Evolutionary conservation across 30 jellyfish, hydroid and myxozoan species (phyloP).

Genomic region (Rhopilema esculentum): DNA sequence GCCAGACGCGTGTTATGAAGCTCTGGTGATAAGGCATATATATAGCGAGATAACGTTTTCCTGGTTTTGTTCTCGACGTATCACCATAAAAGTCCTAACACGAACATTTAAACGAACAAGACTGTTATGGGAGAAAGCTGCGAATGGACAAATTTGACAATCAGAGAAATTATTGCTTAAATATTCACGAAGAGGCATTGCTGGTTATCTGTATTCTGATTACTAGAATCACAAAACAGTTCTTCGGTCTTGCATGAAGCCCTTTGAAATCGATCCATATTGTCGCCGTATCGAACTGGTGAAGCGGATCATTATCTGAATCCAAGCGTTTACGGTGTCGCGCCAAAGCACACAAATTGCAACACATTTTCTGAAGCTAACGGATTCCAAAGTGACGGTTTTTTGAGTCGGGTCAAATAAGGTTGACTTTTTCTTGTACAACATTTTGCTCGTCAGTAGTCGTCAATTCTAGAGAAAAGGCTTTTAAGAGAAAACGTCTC

Average conservation of each 20-base stretch:
- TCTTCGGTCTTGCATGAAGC: too few species aligned
- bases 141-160: too few species aligned
- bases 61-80: not conserved
- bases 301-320: not conserved
- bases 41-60: not conserved
- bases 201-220: too few species aligned
- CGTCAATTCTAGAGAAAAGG: not conserved
- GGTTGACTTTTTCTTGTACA: too few species aligned
- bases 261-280: not conserved
- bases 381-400: not conserved
- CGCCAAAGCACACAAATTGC: not conserved
- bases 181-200: too few species aligned
- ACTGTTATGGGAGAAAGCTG: too few species aligned
- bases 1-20: not conserved
- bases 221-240: not conserved
- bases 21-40: not conserved
- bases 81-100: too few species aligned
- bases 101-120: too few species aligned
- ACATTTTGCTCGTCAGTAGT: too few species aligned
- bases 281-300: not conserved
- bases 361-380: not conserved
- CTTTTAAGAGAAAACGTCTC: not conserved
- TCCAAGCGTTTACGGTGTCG: not conserved
- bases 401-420: not conserved
- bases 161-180: too few species aligned